Base-by-base conservation (phyloP, 2,113 vertebrate genomes). In the Phoenicopterus ruber region DNA sequence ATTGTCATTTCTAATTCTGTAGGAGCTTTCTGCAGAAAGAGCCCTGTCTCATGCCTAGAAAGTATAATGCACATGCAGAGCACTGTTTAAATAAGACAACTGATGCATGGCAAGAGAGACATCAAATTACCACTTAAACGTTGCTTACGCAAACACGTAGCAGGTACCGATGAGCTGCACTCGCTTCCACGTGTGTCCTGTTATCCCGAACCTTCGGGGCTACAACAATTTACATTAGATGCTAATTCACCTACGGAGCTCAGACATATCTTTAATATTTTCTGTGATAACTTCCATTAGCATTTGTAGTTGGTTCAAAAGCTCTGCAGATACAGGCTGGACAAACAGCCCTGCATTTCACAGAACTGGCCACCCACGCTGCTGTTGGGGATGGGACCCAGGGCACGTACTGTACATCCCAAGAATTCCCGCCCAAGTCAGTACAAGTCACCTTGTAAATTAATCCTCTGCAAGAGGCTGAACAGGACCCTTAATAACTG, bases 401-500 rank as follows among this genome's bases (percentile, higher is more conserved):
- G n/a, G 18, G 62, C 47, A 58, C 42, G 1, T 2, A 6, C 34
- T 1, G 21, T 5, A 5, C 32, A 10, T 0, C 9, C 6, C 13
- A 13, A 17, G 18, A 71, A 36, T 10, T 38, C 34, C 18, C 58
- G 24, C 55, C 38, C 44, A 8, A 2, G 59, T 14, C 58, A 57
- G 54, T 1, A 34, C 32, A 2, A 4, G 6, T 8, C 50, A 16
- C 42, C 66, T 2, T 6, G 52, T 2, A 9, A 29, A 42, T 13
- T 6, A 24, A 10, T 29, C 24, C 58, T 40, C 44, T 5, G 54
- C 46, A 2, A 22, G 71, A 22, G 57, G 50, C 42, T 44, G n/a
- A 42, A 4, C 1, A 0, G 25, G n/a, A 16, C 17, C n/a, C 13
- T 8, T 1, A 15, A 1, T 22, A 22, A 26, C 31, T 0, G 47